phyloP scores from a whole-genome alignment of 2,888 invertebrate species.

The Ophonus ardosiacus region DNA sequence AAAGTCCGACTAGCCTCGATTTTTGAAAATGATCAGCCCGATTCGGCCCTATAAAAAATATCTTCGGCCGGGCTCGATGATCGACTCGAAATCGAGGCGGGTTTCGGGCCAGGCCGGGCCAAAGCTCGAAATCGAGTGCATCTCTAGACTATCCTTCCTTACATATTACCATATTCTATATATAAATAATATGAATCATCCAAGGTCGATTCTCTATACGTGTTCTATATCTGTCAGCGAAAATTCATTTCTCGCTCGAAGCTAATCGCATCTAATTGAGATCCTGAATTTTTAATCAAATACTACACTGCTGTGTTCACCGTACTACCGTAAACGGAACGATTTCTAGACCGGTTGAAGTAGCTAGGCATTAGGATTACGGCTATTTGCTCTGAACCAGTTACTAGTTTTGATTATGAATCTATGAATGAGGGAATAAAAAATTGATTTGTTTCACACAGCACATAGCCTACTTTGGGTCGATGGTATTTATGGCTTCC shows the following conservation, averaged over 20 bases:
- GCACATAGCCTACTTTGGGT: conserved; percentile 5
- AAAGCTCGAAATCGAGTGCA: too few relatives aligned
- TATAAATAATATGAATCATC: neutral
- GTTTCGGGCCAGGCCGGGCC: too few relatives aligned
- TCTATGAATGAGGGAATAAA: conserved; percentile 6
- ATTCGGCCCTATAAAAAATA: too few relatives aligned
- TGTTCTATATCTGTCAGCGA: conserved; percentile 13
- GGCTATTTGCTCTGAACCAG: conserved; percentile 10
- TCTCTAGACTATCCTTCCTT: too few relatives aligned
- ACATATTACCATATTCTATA: too few relatives aligned
- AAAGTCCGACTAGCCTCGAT: too few relatives aligned
- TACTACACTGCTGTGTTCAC: neutral
- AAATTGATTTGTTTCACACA: conserved; percentile 19
- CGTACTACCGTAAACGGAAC: neutral
- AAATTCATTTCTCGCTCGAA: neutral
- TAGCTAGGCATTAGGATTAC: conserved; percentile 14
- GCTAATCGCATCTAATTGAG: conserved; percentile 13
- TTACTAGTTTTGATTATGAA: conserved; percentile 16
- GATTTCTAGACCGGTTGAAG: conserved; percentile 12
- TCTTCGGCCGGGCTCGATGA: too few relatives aligned
- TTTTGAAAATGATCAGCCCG: too few relatives aligned
- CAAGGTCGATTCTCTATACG: neutral
- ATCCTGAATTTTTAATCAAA: conserved; percentile 32
- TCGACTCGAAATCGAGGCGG: too few relatives aligned
- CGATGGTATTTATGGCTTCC: conserved; percentile 14